A percentile compares a stretch with the other conserved stretches of the same genome.
phyloP scores from a whole-genome alignment of 2,888 invertebrate species.

The Eristalis intricaria region DNA sequence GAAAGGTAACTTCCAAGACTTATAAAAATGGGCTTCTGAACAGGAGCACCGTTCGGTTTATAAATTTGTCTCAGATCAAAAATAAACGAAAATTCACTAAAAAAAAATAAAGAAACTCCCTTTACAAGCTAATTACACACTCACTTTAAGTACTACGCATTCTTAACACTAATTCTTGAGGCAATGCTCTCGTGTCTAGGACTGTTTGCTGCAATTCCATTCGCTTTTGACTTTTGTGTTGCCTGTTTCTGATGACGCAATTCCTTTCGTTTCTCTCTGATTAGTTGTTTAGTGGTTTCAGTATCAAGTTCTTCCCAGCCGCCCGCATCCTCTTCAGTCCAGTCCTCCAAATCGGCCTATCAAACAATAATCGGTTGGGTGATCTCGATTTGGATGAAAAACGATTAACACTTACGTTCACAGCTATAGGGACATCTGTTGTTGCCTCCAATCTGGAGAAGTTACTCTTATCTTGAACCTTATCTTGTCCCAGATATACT shows the following conservation, averaged over 20 bases:
- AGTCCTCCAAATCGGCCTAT: slow-evolving; percentile 83
- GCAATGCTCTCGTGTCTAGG: slow-evolving; percentile 60
- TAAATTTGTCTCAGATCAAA: background rate
- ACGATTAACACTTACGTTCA: slow-evolving; percentile 75
- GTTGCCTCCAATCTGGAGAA: slow-evolving; percentile 82
- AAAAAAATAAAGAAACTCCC: background rate
- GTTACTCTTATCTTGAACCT: slow-evolving; percentile 75
- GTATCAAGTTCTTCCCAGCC: slow-evolving; percentile 83
- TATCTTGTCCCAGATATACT: slow-evolving; percentile 82
- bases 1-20: background rate
- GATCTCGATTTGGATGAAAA: background rate
- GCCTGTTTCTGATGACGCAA: slow-evolving; percentile 78
- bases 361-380: slow-evolving; percentile 12
- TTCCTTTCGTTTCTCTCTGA: slow-evolving; percentile 80
- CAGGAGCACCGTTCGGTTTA: background rate
- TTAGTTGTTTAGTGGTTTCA: slow-evolving; percentile 79
- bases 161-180: slow-evolving; percentile 34
- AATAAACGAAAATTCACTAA: background rate
- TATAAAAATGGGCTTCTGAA: background rate
- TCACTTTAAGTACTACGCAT: slow-evolving; percentile 50
- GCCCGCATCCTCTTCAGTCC: slow-evolving; percentile 82
- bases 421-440: slow-evolving; percentile 81
- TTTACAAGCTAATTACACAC: background rate
- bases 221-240: slow-evolving; percentile 55
- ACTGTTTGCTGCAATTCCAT: slow-evolving; percentile 64